phyloP scores from a whole-genome alignment of 2,797 vertebrate species.

The Alosa sapidissima region DNA sequence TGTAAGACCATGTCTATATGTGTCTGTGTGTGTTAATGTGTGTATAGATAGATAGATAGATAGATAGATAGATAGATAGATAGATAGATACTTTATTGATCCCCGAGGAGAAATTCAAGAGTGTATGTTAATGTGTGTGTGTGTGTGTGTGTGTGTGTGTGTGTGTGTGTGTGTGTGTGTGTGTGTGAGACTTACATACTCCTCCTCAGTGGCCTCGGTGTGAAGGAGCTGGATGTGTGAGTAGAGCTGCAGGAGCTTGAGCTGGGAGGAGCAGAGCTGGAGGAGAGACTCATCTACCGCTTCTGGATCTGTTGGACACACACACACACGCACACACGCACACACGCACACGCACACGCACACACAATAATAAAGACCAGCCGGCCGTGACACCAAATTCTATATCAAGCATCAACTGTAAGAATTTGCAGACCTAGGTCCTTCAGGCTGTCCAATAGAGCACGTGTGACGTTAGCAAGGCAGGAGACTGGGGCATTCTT shows the following conservation, averaged over 20 bases:
- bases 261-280: slow-evolving; percentile 84
- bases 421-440: slow-evolving; percentile 65
- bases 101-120: no score
- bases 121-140: background rate
- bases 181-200: slow-evolving; percentile 71
- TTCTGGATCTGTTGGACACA: slow-evolving; percentile 77
- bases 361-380: background rate
- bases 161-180: background rate
- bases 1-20: background rate
- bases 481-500: slow-evolving; percentile 82
- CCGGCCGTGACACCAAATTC: background rate
- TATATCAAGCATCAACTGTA: background rate
- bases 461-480: slow-evolving; percentile 80
- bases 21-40: background rate
- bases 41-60: background rate
- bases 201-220: slow-evolving; percentile 65
- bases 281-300: slow-evolving; percentile 84
- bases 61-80: no score
- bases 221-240: slow-evolving; percentile 81
- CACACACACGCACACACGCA: slow-evolving; percentile 17
- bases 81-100: slow-evolving; percentile 3
- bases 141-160: slow-evolving; percentile 24
- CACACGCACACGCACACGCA: background rate
- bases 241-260: slow-evolving; percentile 89
- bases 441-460: slow-evolving; percentile 81